Evolutionary conservation across 2,888 invertebrate genomes (phyloP), one percentile per base, ranked within the genome.

Genomic region (Mythimna lalbum): DNA sequence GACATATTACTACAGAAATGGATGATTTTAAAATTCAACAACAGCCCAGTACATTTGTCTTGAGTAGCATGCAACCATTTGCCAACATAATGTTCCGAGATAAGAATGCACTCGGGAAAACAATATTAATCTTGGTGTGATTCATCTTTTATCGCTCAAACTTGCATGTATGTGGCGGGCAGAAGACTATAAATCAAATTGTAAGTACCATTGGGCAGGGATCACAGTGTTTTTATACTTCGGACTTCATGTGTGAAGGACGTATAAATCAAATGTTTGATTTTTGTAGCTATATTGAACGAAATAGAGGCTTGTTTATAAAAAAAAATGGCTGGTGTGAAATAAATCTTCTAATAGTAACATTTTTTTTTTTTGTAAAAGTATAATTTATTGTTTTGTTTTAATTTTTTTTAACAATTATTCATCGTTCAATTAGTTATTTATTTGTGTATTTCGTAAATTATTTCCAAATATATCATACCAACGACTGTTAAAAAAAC

Each of bases 91-190:
- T 92, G 91, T 90, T 88, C 80, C n/a, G 64, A 85, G 92, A 94
- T 93, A 93, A 89, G 89, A 85, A 81, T 73, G 74, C 82, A 75
- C 89, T 86, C 78, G 84, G 84, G 88, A 90, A 87, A 91, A 93
- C 90, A 93, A 90, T 92, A 94, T 92, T 91, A 93, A 93, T 93
- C 92, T 91, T 79, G 65, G 79, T 84, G 86, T 90, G 91, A 93
- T 93, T 92, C 92, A 93, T 93, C 91, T 93, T 92, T 94, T 94
- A 94, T 92, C 92, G 92, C 89, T 92, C 89, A 90, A 90, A 92
- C 89, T 90, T 90, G 86, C 88, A 87, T 91, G 91, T 92, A 90
- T 85, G 89, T 88, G 88, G 89, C 63, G 65, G 86, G 82, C 86
- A 82, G 78, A 87, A 81, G 68, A 75, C 86, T 79, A 93, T 94